phyloP scores from a whole-genome alignment of 2,888 invertebrate genomes.

The Xanthorhoe designata region DNA sequence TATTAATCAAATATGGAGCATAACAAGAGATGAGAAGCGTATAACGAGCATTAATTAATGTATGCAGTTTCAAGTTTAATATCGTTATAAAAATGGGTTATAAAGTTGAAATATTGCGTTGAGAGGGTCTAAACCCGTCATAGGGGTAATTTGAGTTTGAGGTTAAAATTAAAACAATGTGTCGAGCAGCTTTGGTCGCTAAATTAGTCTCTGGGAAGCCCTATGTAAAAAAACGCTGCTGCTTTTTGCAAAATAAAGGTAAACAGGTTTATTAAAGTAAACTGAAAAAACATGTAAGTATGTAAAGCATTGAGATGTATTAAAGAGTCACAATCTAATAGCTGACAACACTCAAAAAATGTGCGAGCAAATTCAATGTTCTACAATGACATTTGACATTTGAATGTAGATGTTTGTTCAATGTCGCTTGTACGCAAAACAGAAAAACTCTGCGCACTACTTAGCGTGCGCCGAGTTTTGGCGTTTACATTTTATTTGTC shows the following conservation, averaged over 20 bases:
- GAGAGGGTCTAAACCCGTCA: slow-evolving; percentile 18
- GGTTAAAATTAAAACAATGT: slow-evolving; percentile 42
- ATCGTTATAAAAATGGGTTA: slow-evolving; percentile 3
- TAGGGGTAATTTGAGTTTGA: slow-evolving; percentile 25
- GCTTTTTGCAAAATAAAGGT: neutral
- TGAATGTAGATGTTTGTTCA: too few species aligned
- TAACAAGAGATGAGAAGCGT: neutral
- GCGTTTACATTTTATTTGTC: too few species aligned
- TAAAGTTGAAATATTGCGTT: slow-evolving; percentile 6
- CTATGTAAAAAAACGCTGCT: neutral
- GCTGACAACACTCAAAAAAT: too few species aligned
- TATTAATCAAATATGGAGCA: neutral
- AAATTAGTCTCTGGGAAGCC: slow-evolving; percentile 31
- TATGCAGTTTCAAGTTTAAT: slow-evolving; percentile 16
- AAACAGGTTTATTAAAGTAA: too few species aligned
- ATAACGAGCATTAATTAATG: slow-evolving; percentile 3
- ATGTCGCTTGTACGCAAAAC: too few species aligned
- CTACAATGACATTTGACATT: too few species aligned
- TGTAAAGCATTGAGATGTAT: too few species aligned
- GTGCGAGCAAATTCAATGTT: too few species aligned
- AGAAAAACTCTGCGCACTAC: too few species aligned
- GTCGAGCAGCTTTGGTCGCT: slow-evolving; percentile 26
- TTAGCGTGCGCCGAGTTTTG: too few species aligned
- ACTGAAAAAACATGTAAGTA: too few species aligned
- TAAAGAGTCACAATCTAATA: neutral